These are phyloP conservation scores for Neoniphon sammara DNA, from an alignment of 2,797 vertebrate species.

Conservation along the genomic window DNA sequence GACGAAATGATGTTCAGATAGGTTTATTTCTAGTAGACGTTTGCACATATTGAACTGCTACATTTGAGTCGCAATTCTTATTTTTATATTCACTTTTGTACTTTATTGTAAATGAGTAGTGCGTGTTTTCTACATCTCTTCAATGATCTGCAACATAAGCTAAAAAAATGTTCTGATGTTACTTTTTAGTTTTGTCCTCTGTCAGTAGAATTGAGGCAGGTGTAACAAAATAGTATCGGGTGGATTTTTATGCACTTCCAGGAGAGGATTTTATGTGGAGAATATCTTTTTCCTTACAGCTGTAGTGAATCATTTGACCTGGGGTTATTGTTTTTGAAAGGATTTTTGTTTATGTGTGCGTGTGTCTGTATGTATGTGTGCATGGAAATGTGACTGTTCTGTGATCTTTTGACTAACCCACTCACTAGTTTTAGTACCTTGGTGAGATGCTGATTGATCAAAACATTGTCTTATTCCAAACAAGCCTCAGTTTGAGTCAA, in stretches of 20 bases:
- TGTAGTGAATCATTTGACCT: conserved; percentile 23
- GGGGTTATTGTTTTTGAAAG: conserved; percentile 49
- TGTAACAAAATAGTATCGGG: conserved; percentile 64
- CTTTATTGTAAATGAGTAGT: conserved; percentile 68
- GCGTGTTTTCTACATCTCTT: conserved; percentile 68
- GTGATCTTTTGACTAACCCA: conserved; percentile 50
- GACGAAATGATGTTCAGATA: conserved; percentile 69
- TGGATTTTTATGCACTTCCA: conserved; percentile 80
- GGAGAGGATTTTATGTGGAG: conserved; percentile 55
- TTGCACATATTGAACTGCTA: conserved; percentile 80
- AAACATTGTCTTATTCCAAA: conserved; percentile 42
- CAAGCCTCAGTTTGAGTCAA: conserved; percentile 35
- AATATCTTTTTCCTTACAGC: conserved; percentile 24
- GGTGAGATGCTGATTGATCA: conserved; percentile 53
- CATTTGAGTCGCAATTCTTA: conserved; percentile 71
- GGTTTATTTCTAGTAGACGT: conserved; percentile 74
- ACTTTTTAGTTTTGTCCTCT: conserved; percentile 66
- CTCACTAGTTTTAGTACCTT: conserved; percentile 45
- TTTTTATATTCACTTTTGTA: conserved; percentile 78
- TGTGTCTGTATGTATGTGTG: conserved; percentile 21
- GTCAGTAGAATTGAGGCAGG: conserved; percentile 61
- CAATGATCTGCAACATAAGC: conserved; percentile 79
- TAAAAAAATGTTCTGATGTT: conserved; percentile 66
- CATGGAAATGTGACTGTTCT: conserved; percentile 39
- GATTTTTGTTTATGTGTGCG: conserved; percentile 31